Evolutionary conservation across 2,888 invertebrate genomes (phyloP), one percentile per base, ranked within the genome.

Genomic region (Schrankia costaestrigalis): DNA sequence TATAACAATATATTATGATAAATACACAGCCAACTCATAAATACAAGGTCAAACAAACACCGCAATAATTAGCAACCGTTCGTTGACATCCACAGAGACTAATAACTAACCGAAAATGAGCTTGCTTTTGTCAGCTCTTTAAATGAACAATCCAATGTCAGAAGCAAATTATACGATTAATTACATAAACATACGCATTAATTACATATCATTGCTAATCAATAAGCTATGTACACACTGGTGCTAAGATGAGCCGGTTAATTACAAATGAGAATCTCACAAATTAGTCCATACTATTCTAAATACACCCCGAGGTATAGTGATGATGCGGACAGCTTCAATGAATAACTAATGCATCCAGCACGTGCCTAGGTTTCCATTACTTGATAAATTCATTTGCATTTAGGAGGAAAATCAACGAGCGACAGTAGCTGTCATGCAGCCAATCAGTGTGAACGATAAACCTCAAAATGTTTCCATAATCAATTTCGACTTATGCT

Each of bases 271-370:
- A 30, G 31, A 26, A 39, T 34, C 32, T 39, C 27, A 35, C 18
- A 23, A 27, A 25, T 43, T 41, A 33, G 35, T 41, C 47, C 46
- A 55, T 51, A 54, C 24, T 27, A 29, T 41, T 43, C 50, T 56
- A 55, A 56, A 57, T 50, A 56, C 34, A 53, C 28, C 29, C 41
- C 38, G 45, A 53, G 30, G 31, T 41, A 28, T 36, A 40, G 46
- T 52, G 57, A 58, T 67, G 59, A 65, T 60, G 49, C 48, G 53
- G 45, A 35, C 55, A 42, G 56, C 55, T 70, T 49, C 69, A 67
- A 74, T 76, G 74, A 74, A 72, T 75, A 73, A 57, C 60, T 71
- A 71, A 76, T 72, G 66, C 54, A 48, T 41, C 42, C 35, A 47
- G 55, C 46, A 63, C 65, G 67, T 66, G 63, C 47, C 38, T 37